These are phyloP conservation scores for Micrasema longulum DNA, from an alignment of 1,140 invertebrate species.

Conservation along the genomic window DNA sequence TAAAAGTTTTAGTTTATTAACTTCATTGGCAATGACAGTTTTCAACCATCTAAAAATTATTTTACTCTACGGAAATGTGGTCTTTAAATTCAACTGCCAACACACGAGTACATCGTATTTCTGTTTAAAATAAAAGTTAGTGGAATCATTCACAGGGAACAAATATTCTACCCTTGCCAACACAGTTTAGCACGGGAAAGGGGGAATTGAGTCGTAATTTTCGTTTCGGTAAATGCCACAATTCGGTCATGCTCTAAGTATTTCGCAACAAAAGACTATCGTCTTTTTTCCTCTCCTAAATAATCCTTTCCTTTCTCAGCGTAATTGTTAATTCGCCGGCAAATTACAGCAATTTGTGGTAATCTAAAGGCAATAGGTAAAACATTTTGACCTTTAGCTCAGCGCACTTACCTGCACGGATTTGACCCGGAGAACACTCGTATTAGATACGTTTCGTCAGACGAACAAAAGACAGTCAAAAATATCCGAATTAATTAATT, in stretches of 20 bases:
- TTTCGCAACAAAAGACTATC: slow-evolving; percentile 41
- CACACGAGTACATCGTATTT: too few relatives aligned
- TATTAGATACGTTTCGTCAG: not conserved
- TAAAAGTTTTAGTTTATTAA: too few relatives aligned
- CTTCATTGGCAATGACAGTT: too few relatives aligned
- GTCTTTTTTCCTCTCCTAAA: slow-evolving; percentile 27
- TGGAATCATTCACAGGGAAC: slow-evolving; percentile 20
- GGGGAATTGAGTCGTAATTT: slow-evolving; percentile 42
- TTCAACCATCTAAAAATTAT: too few relatives aligned
- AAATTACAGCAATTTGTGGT: slow-evolving; percentile 41
- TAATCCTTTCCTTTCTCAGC: slow-evolving; percentile 40
- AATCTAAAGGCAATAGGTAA: slow-evolving; percentile 38
- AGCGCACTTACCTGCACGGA: slow-evolving; percentile 15
- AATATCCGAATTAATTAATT: too few relatives aligned
- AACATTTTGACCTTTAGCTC: slow-evolving; percentile 34
- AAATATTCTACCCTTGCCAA: slow-evolving; percentile 33
- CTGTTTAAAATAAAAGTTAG: not conserved
- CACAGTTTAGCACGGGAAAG: slow-evolving; percentile 43
- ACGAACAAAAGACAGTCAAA: not conserved
- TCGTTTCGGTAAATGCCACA: slow-evolving; percentile 28
- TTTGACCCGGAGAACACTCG: slow-evolving; percentile 8
- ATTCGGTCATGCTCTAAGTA: slow-evolving; percentile 32
- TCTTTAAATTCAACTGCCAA: too few relatives aligned
- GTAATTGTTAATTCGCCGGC: slow-evolving; percentile 42
- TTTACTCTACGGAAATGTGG: too few relatives aligned